Evolutionary conservation across 2,888 invertebrate genomes (phyloP).

Genomic region (Priocnemis perturbator): DNA sequence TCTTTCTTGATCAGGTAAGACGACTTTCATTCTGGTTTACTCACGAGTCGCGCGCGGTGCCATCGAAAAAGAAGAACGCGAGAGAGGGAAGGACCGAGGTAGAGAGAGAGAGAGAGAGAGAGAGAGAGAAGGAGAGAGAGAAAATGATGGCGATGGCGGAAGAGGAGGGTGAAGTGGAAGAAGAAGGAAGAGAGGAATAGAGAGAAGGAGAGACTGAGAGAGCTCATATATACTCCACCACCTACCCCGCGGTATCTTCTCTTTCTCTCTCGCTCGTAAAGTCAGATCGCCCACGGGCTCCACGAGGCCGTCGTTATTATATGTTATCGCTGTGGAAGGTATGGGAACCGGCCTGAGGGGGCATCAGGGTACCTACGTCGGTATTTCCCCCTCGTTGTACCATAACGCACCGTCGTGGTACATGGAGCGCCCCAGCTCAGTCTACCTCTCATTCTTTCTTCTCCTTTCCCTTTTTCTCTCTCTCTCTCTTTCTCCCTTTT

Average conservation of each 20-base stretch:
- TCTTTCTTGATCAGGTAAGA: too few relatives aligned
- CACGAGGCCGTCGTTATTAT: constrained; percentile 73
- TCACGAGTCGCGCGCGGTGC: too few relatives aligned
- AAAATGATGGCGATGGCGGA: constrained; percentile 32
- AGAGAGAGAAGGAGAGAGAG: not conserved
- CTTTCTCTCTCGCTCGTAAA: constrained; percentile 58
- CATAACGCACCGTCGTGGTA: constrained; percentile 64
- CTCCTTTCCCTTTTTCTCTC: constrained; percentile 16
- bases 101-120: not conserved
- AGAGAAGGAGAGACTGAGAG: constrained; percentile 14
- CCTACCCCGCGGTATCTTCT: constrained; percentile 39
- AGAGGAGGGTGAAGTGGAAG: constrained; percentile 26
- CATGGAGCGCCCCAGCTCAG: constrained; percentile 44
- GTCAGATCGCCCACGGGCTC: constrained; percentile 69
- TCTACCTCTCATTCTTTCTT: constrained; percentile 22
- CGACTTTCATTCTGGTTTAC: too few relatives aligned
- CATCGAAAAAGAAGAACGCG: not conserved
- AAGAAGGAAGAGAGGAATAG: constrained; percentile 9
- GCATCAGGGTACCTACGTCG: constrained; percentile 54
- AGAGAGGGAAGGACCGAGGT: not conserved
- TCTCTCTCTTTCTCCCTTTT: constrained; percentile 14
- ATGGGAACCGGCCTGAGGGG: constrained; percentile 71
- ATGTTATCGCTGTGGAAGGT: constrained; percentile 73
- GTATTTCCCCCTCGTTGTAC: constrained; percentile 31
- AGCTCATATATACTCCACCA: constrained; percentile 13